Conservation (phyloP, 2,113 vertebrate species). For the Leucoraja erinaceus region DNA sequence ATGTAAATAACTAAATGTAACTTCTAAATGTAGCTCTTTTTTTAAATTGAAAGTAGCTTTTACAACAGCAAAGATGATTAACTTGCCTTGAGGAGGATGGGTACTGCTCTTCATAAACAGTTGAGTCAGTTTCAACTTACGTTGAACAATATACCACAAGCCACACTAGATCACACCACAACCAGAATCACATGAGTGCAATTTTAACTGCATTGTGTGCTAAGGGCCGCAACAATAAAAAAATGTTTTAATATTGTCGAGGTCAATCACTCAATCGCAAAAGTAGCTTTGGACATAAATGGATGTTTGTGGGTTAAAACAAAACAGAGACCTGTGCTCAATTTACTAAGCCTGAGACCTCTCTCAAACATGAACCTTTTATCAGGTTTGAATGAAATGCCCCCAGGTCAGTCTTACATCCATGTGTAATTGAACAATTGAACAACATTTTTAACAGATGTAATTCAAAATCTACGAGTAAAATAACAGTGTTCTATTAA, state of each 20-base stretch:
- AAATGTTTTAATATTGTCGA: not conserved
- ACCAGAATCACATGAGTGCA: not conserved
- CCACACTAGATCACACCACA: not conserved
- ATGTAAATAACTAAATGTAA: not conserved
- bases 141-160: not conserved
- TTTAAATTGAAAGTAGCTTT: not conserved
- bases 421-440: not conserved
- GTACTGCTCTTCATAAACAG: not conserved
- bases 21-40: not conserved
- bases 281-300: not conserved
- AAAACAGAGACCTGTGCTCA: not conserved
- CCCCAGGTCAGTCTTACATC: not conserved
- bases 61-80: not conserved
- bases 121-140: not conserved
- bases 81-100: not conserved
- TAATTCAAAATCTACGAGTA: not conserved
- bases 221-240: not conserved
- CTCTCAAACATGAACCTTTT: not conserved
- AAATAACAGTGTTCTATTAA: not conserved
- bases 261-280: not conserved
- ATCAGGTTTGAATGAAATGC: not conserved
- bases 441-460: constrained; percentile 17
- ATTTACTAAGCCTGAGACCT: not conserved
- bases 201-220: not conserved
- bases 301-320: not conserved